Evolutionary conservation across 35 echinoderm and acorn worm species (phyloP).

Genomic region (Lytechinus pictus): DNA sequence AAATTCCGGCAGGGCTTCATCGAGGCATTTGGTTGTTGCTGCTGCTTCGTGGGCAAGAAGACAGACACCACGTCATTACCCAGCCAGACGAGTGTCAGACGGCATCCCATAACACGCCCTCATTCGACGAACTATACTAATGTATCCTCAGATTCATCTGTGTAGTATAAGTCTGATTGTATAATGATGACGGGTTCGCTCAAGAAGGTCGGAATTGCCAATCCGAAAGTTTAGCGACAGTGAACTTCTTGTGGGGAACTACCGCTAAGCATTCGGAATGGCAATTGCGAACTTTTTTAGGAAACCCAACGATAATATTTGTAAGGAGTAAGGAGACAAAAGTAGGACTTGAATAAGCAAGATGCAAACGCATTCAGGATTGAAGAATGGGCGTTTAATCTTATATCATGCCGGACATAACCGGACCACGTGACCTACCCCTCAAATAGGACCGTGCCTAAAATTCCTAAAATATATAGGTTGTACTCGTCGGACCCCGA

Average conservation of each 20-base stretch:
- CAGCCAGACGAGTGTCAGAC: constrained; percentile 46
- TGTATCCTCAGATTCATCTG: constrained; percentile 77
- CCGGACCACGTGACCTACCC: background rate
- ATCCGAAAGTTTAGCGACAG: too few relatives aligned
- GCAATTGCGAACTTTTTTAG: too few relatives aligned
- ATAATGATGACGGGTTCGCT: background rate
- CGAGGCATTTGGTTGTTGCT: constrained; percentile 91
- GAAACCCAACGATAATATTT: too few relatives aligned
- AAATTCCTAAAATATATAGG: too few relatives aligned
- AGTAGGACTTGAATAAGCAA: background rate
- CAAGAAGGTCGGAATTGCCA: too few relatives aligned
- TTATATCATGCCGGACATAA: background rate
- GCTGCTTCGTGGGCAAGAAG: constrained; percentile 52
- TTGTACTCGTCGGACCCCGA: too few relatives aligned
- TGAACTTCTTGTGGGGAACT: too few relatives aligned
- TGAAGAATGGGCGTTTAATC: background rate
- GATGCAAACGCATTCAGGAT: constrained; percentile 4
- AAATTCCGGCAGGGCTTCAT: constrained; percentile 96
- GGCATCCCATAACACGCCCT: constrained; percentile 55
- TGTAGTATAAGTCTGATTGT: constrained; percentile 48
- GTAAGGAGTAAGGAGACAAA: background rate
- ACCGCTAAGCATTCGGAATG: too few relatives aligned
- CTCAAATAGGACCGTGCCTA: background rate
- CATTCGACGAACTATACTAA: constrained; percentile 74
- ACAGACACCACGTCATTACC: constrained; percentile 22